These are phyloP conservation scores for Cistogaster globosa DNA, from an alignment of 2,888 invertebrate species.

Conservation along the genomic window DNA sequence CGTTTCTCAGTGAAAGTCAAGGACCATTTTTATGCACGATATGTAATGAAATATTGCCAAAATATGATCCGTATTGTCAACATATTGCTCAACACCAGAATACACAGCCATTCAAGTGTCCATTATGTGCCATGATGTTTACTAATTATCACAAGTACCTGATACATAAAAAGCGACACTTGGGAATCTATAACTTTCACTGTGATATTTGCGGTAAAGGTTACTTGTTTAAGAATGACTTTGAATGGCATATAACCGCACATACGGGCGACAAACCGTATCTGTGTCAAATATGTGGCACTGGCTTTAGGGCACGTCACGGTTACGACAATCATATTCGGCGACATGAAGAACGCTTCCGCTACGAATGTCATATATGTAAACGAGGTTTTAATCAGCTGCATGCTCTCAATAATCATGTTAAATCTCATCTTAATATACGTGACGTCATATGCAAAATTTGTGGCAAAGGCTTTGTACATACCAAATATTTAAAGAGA, in stretches of 20 bases:
- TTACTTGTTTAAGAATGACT: slow-evolving; percentile 51
- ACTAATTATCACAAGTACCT: slow-evolving; percentile 51
- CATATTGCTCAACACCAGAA: slow-evolving; percentile 57
- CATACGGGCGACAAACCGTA: slow-evolving; percentile 74
- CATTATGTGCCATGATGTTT: slow-evolving; percentile 53
- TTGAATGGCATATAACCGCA: slow-evolving; percentile 57
- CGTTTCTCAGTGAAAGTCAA: slow-evolving; percentile 54
- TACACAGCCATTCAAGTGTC: slow-evolving; percentile 52
- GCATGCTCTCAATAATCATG: slow-evolving; percentile 48
- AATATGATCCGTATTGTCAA: slow-evolving; percentile 47
- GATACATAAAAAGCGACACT: slow-evolving; percentile 62
- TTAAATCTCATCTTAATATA: slow-evolving; percentile 53
- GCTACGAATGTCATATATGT: slow-evolving; percentile 53
- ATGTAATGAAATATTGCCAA: slow-evolving; percentile 51
- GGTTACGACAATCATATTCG: slow-evolving; percentile 52
- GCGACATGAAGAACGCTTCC: slow-evolving; percentile 47
- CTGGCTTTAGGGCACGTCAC: slow-evolving; percentile 38
- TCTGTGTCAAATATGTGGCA: slow-evolving; percentile 54
- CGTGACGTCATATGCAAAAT: slow-evolving; percentile 49
- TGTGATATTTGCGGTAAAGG: slow-evolving; percentile 61
- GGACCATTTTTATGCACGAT: slow-evolving; percentile 55
- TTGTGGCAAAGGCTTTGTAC: slow-evolving; percentile 57
- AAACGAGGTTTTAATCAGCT: slow-evolving; percentile 50
- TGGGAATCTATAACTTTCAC: slow-evolving; percentile 52
- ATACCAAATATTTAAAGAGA: slow-evolving; percentile 42